phyloP scores from a whole-genome alignment of 2,113 vertebrate species.

The Ochotona curzoniae region DNA sequence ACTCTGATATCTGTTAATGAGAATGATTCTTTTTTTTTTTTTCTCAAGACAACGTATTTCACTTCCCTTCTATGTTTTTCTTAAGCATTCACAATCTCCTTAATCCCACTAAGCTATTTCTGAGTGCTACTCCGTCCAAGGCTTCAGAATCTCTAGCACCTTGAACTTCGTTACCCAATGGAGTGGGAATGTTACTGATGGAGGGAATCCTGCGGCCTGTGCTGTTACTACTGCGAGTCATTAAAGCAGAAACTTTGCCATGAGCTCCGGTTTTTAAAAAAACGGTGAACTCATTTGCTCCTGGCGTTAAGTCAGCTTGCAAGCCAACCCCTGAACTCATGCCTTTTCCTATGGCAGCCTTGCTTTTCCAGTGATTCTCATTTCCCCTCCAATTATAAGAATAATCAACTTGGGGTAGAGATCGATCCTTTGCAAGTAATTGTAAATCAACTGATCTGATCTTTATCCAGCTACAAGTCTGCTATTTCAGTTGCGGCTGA shows the following conservation, averaged over 20 bases:
- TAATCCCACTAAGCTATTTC: neutral
- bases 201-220: neutral
- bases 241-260: constrained; percentile 51
- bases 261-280: constrained; percentile 20
- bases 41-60: neutral
- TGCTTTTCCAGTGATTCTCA: constrained; percentile 46
- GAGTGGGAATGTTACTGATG: neutral
- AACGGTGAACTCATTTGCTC: neutral
- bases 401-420: neutral
- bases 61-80: neutral
- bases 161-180: neutral
- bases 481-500: neutral
- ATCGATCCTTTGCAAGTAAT: constrained; percentile 26
- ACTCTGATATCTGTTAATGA: neutral
- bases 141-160: neutral
- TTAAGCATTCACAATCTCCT: neutral
- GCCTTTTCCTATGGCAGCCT: neutral
- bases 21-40: neutral
- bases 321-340: neutral
- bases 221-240: constrained; percentile 31
- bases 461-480: constrained; percentile 11
- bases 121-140: neutral
- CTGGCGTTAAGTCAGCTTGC: neutral
- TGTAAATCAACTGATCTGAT: constrained; percentile 45
- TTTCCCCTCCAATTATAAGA: constrained; percentile 52